Percentiles rank a stretch among this genome's conserved stretches.
phyloP scores from a whole-genome alignment of 2,797 vertebrate species.

The Oreonectes daqikongensis region DNA sequence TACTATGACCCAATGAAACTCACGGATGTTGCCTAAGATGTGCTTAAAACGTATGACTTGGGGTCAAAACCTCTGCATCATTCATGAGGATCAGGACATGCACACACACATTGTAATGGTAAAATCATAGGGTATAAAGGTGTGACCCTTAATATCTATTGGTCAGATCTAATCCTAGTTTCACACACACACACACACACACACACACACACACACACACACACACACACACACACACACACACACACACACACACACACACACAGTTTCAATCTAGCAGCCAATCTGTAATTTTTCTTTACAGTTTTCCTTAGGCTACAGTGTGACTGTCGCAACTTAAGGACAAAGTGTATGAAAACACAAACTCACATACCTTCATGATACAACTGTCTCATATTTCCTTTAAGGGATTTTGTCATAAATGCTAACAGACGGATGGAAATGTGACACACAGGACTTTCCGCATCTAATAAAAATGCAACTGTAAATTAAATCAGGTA shows the following conservation, averaged over 20 bases:
- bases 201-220: constrained; percentile 29
- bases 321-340: constrained; percentile 12
- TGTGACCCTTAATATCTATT: constrained; percentile 30
- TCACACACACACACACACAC: constrained; percentile 33
- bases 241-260: constrained; percentile 33
- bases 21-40: constrained; percentile 13
- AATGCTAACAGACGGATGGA: not conserved
- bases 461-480: not conserved
- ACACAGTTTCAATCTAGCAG: constrained; percentile 27
- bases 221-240: constrained; percentile 28
- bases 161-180: constrained; percentile 24
- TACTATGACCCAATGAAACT: constrained; percentile 12
- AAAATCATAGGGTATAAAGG: constrained; percentile 30
- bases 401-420: not conserved
- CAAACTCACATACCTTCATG: constrained; percentile 13
- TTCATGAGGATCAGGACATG: constrained; percentile 26
- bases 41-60: not conserved
- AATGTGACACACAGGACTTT: constrained; percentile 10
- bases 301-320: constrained; percentile 17
- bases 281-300: not conserved
- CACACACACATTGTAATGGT: constrained; percentile 33
- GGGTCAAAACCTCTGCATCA: constrained; percentile 32
- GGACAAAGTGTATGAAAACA: not conserved
- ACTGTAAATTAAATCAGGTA: not conserved
- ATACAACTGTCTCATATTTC: constrained; percentile 31